Conservation (phyloP, 2,113 vertebrate species). For the Alethe diademata region DNA sequence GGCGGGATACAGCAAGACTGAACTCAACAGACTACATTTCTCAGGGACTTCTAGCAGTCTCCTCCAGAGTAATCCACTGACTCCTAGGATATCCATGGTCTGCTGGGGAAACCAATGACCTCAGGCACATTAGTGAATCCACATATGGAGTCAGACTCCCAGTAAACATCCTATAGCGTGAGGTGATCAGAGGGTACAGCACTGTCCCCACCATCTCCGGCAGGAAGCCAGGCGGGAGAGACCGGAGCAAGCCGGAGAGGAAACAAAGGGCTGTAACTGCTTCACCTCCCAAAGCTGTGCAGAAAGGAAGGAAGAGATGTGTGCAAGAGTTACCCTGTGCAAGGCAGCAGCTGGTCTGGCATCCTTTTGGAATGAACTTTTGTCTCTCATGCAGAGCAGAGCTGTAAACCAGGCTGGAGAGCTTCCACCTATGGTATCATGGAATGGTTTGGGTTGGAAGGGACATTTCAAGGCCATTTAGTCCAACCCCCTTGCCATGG, state of each 20-base stretch:
- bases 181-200: neutral
- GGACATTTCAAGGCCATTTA: neutral
- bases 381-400: neutral
- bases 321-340: neutral
- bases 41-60: neutral
- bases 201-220: neutral
- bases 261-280: neutral
- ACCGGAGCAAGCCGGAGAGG: accelerated
- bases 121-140: neutral
- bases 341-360: neutral
- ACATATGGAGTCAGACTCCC: neutral
- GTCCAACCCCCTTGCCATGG: neutral
- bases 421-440: neutral
- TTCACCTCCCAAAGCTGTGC: neutral
- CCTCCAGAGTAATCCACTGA: neutral
- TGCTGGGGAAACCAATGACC: neutral
- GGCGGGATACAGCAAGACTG: neutral
- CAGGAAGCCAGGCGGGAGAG: neutral
- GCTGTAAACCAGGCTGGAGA: neutral
- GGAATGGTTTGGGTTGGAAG: neutral
- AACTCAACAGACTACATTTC: neutral
- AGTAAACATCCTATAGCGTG: neutral
- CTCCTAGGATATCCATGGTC: neutral
- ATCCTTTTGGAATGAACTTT: neutral
- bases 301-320: neutral